Conservation (phyloP, 2,797 vertebrate genomes). For the Oryzias sinensis region DNA sequence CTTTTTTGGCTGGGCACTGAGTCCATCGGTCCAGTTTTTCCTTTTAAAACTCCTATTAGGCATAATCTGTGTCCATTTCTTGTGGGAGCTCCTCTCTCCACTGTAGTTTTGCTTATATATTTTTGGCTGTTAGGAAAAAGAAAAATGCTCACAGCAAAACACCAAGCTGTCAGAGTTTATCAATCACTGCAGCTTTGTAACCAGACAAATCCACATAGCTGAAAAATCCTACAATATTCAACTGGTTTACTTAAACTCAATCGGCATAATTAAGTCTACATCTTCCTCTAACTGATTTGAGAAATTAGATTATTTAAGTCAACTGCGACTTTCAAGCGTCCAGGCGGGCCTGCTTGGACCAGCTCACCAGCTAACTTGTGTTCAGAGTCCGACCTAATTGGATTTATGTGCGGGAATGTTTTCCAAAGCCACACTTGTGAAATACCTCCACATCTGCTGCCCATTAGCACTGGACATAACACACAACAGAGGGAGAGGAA, state of each 20-base stretch:
- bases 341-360: slow-evolving; percentile 37
- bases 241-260: slow-evolving; percentile 46
- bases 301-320: slow-evolving; percentile 64
- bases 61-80: slow-evolving; percentile 8
- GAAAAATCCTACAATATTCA: slow-evolving; percentile 33
- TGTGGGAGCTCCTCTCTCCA: slow-evolving; percentile 1
- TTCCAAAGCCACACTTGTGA: slow-evolving; percentile 81
- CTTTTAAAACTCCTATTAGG: slow-evolving; percentile 4
- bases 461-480: slow-evolving; percentile 79
- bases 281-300: slow-evolving; percentile 40
- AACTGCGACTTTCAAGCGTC: slow-evolving; percentile 44
- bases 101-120: neutral
- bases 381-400: slow-evolving; percentile 72
- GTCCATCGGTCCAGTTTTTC: neutral
- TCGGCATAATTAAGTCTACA: slow-evolving; percentile 26
- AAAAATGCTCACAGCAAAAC: slow-evolving; percentile 15
- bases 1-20: slow-evolving; percentile 4
- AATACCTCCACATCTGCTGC: slow-evolving; percentile 80
- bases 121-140: slow-evolving; percentile 8
- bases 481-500: slow-evolving; percentile 77
- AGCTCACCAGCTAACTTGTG: slow-evolving; percentile 51
- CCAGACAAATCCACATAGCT: slow-evolving; percentile 55
- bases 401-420: slow-evolving; percentile 83
- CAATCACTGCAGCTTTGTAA: slow-evolving; percentile 12
- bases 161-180: slow-evolving; percentile 29